Base-by-base conservation (phyloP, 2,888 invertebrate genomes). In the Lomographa bimaculata region DNA sequence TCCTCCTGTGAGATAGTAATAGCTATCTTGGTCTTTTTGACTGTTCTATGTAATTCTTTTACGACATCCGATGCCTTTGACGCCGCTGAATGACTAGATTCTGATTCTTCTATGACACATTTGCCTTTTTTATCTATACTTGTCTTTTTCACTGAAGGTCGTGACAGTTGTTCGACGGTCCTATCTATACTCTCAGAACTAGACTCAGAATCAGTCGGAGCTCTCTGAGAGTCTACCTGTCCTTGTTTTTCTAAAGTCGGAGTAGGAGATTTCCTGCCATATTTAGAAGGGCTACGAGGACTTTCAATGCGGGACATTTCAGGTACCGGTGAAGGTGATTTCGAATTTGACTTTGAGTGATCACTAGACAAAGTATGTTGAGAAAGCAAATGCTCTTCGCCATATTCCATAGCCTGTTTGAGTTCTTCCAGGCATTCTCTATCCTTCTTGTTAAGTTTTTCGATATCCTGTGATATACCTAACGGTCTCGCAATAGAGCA, bases 401-500 rank as follows among this genome's bases (percentile, higher is more conserved):
- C 89, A 46, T 89, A 89, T 57, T 91, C 91, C 68, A 92, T 79
- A 9, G 91, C 90, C 40, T 91, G 84, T 76, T 92, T 91, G 7
- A 90, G 62, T 56, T 91, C 90, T 56, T 92, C 91, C 46, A 91
- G 91, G 6, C 93, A 85, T 59, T 91, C 91, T 21, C 90, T 71
- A 36, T 94, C 94, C 49, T 90, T 90, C 42, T 92, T 92, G 19
- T 93, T 92, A 52, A 93, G 90, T 64, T 90, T 91, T 67, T 92
- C 92, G 16, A 92, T 91, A 59, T 93, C 93, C 73, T 94, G 94
- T 1, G 95, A 95, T 54, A 95, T 93, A 0, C 95, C 95, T 30
- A 95, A 81, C 0, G 95, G 94, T 44, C 94, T 89, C 0, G 95
- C 95, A 57, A 95, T 95, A 0, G 95, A 95, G 69, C 95, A 95